Conservation (phyloP, 2,888 invertebrate genomes). For the Branchellion lobata region DNA sequence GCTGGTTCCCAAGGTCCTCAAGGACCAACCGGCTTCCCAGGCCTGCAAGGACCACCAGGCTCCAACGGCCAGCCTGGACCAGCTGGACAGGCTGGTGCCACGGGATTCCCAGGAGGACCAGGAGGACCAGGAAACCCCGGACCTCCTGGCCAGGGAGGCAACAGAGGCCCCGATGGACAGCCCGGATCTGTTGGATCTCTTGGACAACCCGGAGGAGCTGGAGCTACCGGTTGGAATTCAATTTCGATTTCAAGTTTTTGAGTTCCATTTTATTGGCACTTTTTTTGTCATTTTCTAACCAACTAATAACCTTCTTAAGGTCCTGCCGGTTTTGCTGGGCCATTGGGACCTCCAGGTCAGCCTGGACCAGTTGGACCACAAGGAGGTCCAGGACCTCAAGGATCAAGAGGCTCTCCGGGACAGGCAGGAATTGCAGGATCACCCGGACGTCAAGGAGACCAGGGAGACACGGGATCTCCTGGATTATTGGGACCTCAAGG, state of each 20-base stretch:
- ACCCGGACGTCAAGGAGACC: conserved; percentile 36
- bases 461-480: conserved; percentile 44
- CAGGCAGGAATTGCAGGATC: neutral
- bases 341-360: conserved; percentile 32
- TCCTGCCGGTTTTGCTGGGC: conserved; percentile 39
- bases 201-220: conserved; percentile 50
- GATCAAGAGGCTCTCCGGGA: neutral
- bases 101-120: conserved; percentile 53
- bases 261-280: no score
- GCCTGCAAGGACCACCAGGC: conserved; percentile 24
- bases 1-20: conserved; percentile 53
- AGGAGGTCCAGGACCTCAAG: conserved; percentile 54
- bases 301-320: conserved; percentile 36
- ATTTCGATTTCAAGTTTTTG: no score
- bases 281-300: neutral
- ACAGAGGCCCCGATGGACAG: conserved; percentile 15
- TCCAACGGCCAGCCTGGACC: neutral
- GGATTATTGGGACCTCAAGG: conserved; percentile 21
- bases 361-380: conserved; percentile 35
- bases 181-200: conserved; percentile 53
- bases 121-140: conserved; percentile 45
- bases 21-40: conserved; percentile 43
- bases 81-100: conserved; percentile 48
- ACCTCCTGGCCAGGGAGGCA: neutral
- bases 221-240: conserved; percentile 29